phyloP scores from a whole-genome alignment of 2,113 vertebrate species.

The Dipodomys spectabilis region DNA sequence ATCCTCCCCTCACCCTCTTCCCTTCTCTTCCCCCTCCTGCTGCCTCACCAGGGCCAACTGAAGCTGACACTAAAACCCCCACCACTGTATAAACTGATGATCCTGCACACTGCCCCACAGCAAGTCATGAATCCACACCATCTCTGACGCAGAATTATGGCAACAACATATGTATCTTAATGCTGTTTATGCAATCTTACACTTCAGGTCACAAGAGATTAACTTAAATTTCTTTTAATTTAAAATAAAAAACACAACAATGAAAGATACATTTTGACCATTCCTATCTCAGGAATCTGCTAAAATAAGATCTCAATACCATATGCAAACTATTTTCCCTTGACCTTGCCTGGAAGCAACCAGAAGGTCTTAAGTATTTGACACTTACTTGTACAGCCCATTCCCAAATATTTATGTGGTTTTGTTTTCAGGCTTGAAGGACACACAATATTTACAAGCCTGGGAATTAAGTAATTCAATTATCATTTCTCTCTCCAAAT shows the following conservation, averaged over 20 bases:
- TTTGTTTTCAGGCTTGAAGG: slow-evolving; percentile 51
- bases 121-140: not conserved
- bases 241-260: too few species aligned
- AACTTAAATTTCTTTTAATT: not conserved
- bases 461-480: not conserved
- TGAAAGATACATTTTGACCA: slow-evolving; percentile 9
- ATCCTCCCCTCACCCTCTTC: not conserved
- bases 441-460: slow-evolving; percentile 35
- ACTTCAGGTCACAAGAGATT: not conserved
- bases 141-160: not conserved
- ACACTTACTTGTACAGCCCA: too few species aligned
- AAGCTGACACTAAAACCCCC: not conserved
- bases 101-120: slow-evolving; percentile 25
- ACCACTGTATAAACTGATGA: slow-evolving; percentile 30
- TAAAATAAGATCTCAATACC: slow-evolving; percentile 61
- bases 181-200: not conserved
- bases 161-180: not conserved
- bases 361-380: too few species aligned
- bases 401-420: slow-evolving; percentile 41
- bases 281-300: slow-evolving; percentile 49
- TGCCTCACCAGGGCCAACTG: not conserved
- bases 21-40: not conserved
- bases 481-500: not conserved
- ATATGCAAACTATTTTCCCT: slow-evolving; percentile 71
- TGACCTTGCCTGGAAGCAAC: slow-evolving; percentile 59